Base-by-base conservation (phyloP, 37 sponge, comb jelly and placozoan species). In the Cladorhizidae sp. region DNA sequence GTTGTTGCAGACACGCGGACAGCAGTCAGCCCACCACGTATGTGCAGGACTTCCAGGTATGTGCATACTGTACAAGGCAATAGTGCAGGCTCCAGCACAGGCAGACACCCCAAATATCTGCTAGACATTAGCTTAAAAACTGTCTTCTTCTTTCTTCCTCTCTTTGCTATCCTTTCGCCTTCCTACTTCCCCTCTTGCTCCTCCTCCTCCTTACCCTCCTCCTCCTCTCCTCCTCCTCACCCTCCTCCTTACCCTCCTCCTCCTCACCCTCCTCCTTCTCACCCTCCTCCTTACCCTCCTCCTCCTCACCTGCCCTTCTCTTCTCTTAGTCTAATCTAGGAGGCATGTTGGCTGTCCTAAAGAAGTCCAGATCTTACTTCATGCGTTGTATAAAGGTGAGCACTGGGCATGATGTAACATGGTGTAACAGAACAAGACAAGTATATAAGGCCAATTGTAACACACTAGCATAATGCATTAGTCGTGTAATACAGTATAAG, bases 11-110 rank as follows among this genome's bases (percentile, higher is more conserved):
- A 17, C 82, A 83, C 77, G 45, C 76, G 22, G 90, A 90, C 1
- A 12, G 37, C 6, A 74, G 65, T 67, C 70, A 74, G 9, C 78
- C 82, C 2, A 87, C 89, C 31, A 82, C 93, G 0, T 93, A 85
- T 57, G 72, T 93, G 20, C 93, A 93, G 59, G 93, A 93, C 70
- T 93, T 82, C 38, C 93, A 93, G 82, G 89, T 91, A 59, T n/a
- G 35, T 39, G 20, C 42, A 1, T 7, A 70, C 70, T 40, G 65
- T 26, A n/a, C n/a, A n/a, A n/a, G n/a, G n/a, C n/a, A n/a, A n/a
- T n/a, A n/a, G n/a, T n/a, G n/a, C n/a, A n/a, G n/a, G n/a, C n/a
- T n/a, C n/a, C n/a, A n/a, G n/a, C n/a, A n/a, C n/a, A n/a, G n/a
- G n/a, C n/a, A n/a, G n/a, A n/a, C n/a, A n/a, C n/a, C n/a, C 17